Evolutionary conservation across 2,888 invertebrate genomes (phyloP), one percentile per base, ranked within the genome.

Genomic region (Drosophila nr. perissopoda): DNA sequence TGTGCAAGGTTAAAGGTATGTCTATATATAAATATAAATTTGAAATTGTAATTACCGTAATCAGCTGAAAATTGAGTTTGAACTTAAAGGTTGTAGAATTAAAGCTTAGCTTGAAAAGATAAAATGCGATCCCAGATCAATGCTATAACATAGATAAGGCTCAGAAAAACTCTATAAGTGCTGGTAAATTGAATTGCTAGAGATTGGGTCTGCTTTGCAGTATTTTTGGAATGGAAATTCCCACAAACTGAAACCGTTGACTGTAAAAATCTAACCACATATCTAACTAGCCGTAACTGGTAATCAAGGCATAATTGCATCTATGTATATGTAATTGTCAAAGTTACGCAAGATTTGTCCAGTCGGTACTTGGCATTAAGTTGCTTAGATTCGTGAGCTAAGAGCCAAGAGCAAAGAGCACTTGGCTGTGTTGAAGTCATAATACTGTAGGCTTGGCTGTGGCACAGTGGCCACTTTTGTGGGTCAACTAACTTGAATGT

Each of bases 401-500:
- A 13, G 45, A 33, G 25, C 33, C 25, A 21, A 13, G 21, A 58
- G n/a, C 16, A 18, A 6, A 36, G 13, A 34, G 33, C 27, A 63
- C 16, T 33, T 45, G 5, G 25, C 33, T 27, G 21, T 65, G 51
- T 18, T 18, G 8, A 18, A 38, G 38, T 18, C 38, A 18, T 18
- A 38, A n/a, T 29, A 29, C n/a, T 10, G 6, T 5, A 4, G 36
- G 27, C 8, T 56, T 38, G 54, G 34, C 36, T 27, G 54, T 21
- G n/a, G 31, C 31, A 51, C 29, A 25, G 25, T 53, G 38, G 38
- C 57, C 45, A 49, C 18, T 40, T 31, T 64, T 71, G 53, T 78
- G 69, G 67, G 72, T 63, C 52, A 61, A 57, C 34, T 49, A 52
- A 48, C 51, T 68, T 29, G 59, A 64, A 49, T 54, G 54, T 11